Evolutionary conservation across 2,888 invertebrate species (phyloP).

Genomic region (Nymphalis c-album): DNA sequence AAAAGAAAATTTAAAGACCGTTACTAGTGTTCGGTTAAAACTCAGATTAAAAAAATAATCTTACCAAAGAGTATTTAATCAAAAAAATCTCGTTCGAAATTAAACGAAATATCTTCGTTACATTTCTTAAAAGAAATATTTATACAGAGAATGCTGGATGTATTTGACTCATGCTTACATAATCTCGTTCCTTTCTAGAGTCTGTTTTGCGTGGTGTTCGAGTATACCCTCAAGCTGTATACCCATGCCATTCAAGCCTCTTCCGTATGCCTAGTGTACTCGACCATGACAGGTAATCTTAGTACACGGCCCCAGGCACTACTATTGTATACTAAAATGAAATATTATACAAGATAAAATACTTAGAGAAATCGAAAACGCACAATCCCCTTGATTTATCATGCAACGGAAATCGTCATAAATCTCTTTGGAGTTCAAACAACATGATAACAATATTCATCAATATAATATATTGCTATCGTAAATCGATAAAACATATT

Average conservation of each 20-base stretch:
- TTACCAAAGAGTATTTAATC: too few relatives aligned
- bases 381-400: constrained; percentile 39
- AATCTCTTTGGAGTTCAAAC: constrained; percentile 34
- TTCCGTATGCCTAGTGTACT: constrained; percentile 22
- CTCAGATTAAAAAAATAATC: too few relatives aligned
- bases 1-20: too few relatives aligned
- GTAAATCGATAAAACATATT: background rate
- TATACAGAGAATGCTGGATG: constrained; percentile 2
- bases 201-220: constrained; percentile 14
- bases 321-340: constrained; percentile 45
- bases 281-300: constrained; percentile 47
- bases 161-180: constrained; percentile 24
- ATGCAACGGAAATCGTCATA: constrained; percentile 37
- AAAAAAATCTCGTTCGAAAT: background rate
- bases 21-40: too few relatives aligned
- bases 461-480: constrained; percentile 5
- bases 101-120: background rate
- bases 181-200: constrained; percentile 20
- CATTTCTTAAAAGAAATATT: background rate
- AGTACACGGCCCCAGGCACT: constrained; percentile 42
- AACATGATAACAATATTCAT: constrained; percentile 29
- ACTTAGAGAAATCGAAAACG: constrained; percentile 43
- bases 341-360: constrained; percentile 43
- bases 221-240: constrained; percentile 28
- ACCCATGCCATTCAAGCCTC: constrained; percentile 27